Base-by-base conservation (phyloP, 2,888 invertebrate genomes). In the Cheilosia soror region DNA sequence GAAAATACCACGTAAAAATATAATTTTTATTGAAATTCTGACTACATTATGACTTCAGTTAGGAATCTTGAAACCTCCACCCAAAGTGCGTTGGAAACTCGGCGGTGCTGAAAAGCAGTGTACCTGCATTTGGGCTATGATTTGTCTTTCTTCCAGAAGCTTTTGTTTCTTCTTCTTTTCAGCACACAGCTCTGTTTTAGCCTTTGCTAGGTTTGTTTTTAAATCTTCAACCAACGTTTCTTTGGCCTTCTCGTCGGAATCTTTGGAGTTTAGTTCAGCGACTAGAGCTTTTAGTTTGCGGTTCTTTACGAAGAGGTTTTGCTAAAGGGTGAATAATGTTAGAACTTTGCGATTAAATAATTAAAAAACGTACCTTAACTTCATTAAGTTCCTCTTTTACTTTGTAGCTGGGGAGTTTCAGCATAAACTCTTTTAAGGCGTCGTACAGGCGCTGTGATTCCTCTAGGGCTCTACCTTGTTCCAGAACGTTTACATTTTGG, bases 71-170 rank as follows among this genome's bases (percentile, higher is more conserved):
- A 90, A 92, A 20, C 92, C 91, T 1, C 89, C 90, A 0, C 91
- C 92, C n/a, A 90, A 63, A 0, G 90, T 90, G 40, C 90, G 89
- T 7, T 90, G 90, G 9, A 90, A 77, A 51, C 88, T 89, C 0
- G 92, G 88, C 0, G 92, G 92, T 9, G 92, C 92, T 15, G 92
- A 91, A 71, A 90, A 90, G 86, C 91, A 92, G 20, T 92, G 91
- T 0, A 89, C 87, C 72, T 92, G 92, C 90, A 92, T 90, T 76
- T 92, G 91, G 33, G 89, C 89, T n/a, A 92, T 78, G 4, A 91
- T 87, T 13, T 91, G 90, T 0, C 91, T 89, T 63, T 92, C 92
- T 69, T 92, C 91, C 7, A 91, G 66, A 1, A 92, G 88, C 65
- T 90, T 90, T 71, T 90, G 90, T 60, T 92, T 92, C 49, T 89